Percentiles rank a stretch among this genome's conserved stretches.
Evolutionary conservation across 2,113 vertebrate species (phyloP).

Genomic region (Gobiocypris rarus): DNA sequence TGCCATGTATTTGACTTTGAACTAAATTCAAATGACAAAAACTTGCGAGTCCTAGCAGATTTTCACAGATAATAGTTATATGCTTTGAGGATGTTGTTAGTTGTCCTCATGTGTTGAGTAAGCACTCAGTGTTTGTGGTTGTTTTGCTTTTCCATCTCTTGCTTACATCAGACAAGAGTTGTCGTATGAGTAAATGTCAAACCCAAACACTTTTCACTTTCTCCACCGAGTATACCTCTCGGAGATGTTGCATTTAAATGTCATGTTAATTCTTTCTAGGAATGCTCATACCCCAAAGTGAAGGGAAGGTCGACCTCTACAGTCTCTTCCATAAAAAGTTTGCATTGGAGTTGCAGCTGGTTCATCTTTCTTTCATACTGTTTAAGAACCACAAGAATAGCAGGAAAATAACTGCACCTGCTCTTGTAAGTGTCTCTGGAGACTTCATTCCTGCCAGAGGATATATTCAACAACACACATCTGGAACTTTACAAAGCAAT

Average conservation of each 20-base stretch:
- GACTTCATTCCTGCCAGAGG: not conserved
- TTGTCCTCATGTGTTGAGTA: not conserved
- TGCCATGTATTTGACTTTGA: not conserved
- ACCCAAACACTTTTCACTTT: not conserved
- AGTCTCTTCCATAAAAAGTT: not conserved
- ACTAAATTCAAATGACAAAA: not conserved
- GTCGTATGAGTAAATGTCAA: not conserved
- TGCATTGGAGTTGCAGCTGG: not conserved
- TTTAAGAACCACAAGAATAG: not conserved
- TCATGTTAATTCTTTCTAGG: not conserved
- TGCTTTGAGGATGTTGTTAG: not conserved
- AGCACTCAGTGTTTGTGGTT: constrained; percentile 5
- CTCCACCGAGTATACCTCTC: not conserved
- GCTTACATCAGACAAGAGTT: not conserved
- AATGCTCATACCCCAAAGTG: not conserved
- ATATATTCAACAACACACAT: not conserved
- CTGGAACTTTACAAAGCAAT: not conserved
- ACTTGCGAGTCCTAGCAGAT: not conserved
- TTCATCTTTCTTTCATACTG: not conserved
- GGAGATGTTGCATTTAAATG: not conserved
- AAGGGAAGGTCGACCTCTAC: not conserved
- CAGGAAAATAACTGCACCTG: not conserved
- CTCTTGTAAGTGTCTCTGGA: not conserved
- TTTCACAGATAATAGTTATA: not conserved
- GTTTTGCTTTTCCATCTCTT: constrained; percentile 1